Evolutionary conservation across 2,888 invertebrate species (phyloP).

Genomic region (Calliphora vomitoria): DNA sequence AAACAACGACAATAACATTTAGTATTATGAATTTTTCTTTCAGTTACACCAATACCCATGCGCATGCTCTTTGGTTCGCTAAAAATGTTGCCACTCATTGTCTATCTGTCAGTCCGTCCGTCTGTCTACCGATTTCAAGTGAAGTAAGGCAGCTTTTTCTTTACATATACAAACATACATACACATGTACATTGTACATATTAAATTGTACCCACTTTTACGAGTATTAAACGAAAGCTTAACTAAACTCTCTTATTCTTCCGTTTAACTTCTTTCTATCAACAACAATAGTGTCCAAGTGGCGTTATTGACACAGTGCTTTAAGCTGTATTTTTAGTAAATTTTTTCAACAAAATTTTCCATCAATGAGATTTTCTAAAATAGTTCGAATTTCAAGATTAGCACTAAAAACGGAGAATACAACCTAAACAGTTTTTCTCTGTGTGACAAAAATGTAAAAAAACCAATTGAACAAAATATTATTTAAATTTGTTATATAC

Average conservation of each 20-base stretch:
- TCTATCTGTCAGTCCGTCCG: background rate
- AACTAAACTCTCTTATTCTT: slow-evolving; percentile 66
- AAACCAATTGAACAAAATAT: no score
- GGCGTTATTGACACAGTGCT: no score
- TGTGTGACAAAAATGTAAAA: no score
- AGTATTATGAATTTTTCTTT: background rate
- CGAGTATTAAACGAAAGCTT: slow-evolving; percentile 63
- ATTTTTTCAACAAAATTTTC: no score
- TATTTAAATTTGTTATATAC: no score
- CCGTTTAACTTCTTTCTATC: slow-evolving; percentile 69
- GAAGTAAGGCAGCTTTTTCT: slow-evolving; percentile 60
- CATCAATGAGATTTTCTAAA: no score
- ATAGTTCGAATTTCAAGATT: no score
- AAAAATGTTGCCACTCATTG: slow-evolving; percentile 62
- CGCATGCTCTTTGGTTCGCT: slow-evolving; percentile 49
- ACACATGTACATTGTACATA: background rate
- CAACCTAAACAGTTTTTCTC: no score
- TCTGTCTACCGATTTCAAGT: slow-evolving; percentile 5
- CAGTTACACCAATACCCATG: slow-evolving; percentile 50
- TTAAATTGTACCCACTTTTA: background rate
- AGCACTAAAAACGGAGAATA: no score
- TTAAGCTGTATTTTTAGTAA: no score
- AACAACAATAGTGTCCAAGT: slow-evolving; percentile 32
- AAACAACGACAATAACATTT: background rate
- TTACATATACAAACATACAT: background rate